Percentiles rank a stretch among this genome's conserved stretches.
These are phyloP conservation scores for Turnix velox DNA, from an alignment of 2,113 vertebrate genomes.

Conservation along the genomic window DNA sequence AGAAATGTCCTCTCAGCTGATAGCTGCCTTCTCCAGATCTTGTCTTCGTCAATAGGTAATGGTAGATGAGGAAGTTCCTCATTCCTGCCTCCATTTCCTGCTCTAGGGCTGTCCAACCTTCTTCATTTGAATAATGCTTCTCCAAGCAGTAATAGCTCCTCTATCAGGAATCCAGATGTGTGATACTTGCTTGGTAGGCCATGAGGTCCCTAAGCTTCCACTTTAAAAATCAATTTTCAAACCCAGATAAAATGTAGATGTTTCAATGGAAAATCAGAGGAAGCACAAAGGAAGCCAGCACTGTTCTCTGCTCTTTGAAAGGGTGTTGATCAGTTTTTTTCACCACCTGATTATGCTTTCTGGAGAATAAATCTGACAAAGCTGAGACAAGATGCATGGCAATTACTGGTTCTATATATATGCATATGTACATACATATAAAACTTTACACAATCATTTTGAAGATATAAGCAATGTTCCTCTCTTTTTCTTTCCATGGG, in stretches of 20 bases:
- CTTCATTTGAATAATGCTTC: not conserved
- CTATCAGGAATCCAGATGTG: not conserved
- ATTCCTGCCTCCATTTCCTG: not conserved
- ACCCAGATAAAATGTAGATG: not conserved
- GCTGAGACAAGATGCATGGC: not conserved
- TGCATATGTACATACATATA: not conserved
- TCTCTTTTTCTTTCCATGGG: not conserved
- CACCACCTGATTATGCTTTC: not conserved
- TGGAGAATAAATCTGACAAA: constrained; percentile 5
- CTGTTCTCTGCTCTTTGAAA: not conserved
- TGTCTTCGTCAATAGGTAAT: not conserved
- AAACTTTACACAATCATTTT: constrained; percentile 4
- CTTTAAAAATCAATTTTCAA: not conserved
- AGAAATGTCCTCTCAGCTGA: not conserved
- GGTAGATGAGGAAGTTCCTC: not conserved
- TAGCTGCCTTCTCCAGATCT: not conserved
- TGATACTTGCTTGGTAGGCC: not conserved
- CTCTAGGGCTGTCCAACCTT: not conserved
- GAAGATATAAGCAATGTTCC: constrained; percentile 28
- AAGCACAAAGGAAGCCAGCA: constrained; percentile 1
- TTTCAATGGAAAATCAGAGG: not conserved
- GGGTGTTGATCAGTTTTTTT: not conserved
- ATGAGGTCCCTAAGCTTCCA: not conserved
- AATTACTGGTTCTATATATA: constrained; percentile 5
- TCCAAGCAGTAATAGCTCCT: not conserved